Base-by-base conservation (phyloP, 2,888 invertebrate genomes). In the Pharmacophagus antenor region DNA sequence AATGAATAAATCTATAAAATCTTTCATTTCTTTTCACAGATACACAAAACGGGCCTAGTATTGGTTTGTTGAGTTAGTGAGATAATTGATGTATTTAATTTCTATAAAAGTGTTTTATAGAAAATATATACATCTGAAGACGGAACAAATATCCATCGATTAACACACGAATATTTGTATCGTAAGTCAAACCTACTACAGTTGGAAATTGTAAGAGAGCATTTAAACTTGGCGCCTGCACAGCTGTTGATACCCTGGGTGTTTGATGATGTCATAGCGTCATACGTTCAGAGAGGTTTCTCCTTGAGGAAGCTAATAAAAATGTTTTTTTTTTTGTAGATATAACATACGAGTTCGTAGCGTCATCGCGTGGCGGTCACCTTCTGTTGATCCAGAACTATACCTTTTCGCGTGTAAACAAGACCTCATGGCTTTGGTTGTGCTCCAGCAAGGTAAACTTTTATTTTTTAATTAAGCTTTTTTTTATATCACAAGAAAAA, bases 351-450 rank as follows among this genome's bases (percentile, higher is more conserved):
- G 53, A 62, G 42, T 65, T 62, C n/a, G 59, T 70, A 8, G 51
- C 49, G 7, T 63, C 66, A 0, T 48, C 47, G 2, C 60, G 69
- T 25, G 70, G 69, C 6, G 65, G 65, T 0, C 25, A 44, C 2
- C 63, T 69, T 1, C 18, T 69, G 12, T 56, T 70, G 63, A 49
- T 68, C 3, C 7, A 64, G 8, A 37, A 60, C 2, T 71, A 67
- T 52, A 71, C 70, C 0, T 71, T 65, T 56, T 64, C 66, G 0
- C 68, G 66, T 12, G 31, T 60, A 0, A 66, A 63, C 53, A 68
- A 64, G 41, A 21, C 47, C 1, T 64, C 62, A 15, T 49, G 63
- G 21, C 23, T 60, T 0, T 70, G 70, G 70, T 50, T 49, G 6
- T 72, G 71, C 54, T 67, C 69, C 1, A 61, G 59, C 7, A 68